These are phyloP conservation scores for Drosophila picticornis DNA, from an alignment of 2,888 invertebrate species.

Conservation along the genomic window DNA sequence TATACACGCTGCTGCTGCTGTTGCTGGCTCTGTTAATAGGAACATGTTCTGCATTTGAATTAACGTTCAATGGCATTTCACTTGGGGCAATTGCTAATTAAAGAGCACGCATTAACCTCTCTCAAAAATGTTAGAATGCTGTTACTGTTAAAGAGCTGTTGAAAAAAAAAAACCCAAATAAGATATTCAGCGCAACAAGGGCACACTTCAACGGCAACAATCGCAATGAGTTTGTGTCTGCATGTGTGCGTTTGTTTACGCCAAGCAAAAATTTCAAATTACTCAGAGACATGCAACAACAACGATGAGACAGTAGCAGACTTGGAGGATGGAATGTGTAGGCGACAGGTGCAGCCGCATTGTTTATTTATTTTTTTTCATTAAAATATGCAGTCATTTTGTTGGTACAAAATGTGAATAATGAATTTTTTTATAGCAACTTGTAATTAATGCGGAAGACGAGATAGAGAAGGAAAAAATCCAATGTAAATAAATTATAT, in stretches of 20 bases:
- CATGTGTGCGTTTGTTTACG: conserved; percentile 21
- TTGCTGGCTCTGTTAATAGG: conserved; percentile 50
- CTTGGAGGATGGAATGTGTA: conserved; percentile 6
- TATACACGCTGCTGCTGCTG: conserved; percentile 23
- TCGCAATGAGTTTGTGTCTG: conserved; percentile 10
- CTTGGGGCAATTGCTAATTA: conserved; percentile 64
- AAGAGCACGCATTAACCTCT: conserved; percentile 38
- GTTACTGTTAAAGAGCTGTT: conserved; percentile 24
- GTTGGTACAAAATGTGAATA: conserved; percentile 37
- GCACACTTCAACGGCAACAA: conserved; percentile 41
- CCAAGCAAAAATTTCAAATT: conserved; percentile 59
- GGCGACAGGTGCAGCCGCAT: conserved; percentile 18
- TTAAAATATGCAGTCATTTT: conserved; percentile 25
- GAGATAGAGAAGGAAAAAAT: neutral
- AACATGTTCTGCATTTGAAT: conserved; percentile 73
- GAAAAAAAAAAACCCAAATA: conserved; percentile 26
- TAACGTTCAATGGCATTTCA: conserved; percentile 70
- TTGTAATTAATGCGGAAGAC: conserved; percentile 3
- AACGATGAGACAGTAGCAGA: conserved; percentile 11
- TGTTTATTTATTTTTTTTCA: conserved; percentile 12
- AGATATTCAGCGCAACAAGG: conserved; percentile 22
- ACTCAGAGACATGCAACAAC: conserved; percentile 65
- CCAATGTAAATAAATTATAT: conserved; percentile 5
- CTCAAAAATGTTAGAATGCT: conserved; percentile 32
- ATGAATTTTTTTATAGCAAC: conserved; percentile 25